Conservation (phyloP, 2,113 vertebrate genomes). For the Oxygymnocypris stewartii region DNA sequence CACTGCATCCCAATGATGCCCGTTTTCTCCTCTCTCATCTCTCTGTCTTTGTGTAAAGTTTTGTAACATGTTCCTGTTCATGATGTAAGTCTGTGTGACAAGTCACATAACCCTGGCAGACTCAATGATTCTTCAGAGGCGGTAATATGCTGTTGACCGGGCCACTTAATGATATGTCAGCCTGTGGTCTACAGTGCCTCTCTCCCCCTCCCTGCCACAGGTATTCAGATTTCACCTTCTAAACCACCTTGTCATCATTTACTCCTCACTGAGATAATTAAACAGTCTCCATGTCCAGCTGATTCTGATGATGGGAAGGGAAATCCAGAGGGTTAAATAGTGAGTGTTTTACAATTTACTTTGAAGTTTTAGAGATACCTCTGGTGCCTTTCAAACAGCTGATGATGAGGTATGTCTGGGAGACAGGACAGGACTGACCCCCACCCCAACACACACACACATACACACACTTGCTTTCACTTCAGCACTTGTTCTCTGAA, state of each 20-base stretch:
- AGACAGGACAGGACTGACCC: neutral
- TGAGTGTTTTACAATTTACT: neutral
- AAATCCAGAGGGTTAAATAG: conserved; percentile 8
- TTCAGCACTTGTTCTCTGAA: conserved; percentile 54
- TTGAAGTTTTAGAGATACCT: neutral
- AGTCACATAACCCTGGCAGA: conserved; percentile 10
- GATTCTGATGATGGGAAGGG: neutral
- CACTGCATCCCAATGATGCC: neutral
- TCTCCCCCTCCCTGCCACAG: conserved; percentile 10
- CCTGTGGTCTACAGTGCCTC: conserved; percentile 34
- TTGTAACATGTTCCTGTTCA: conserved; percentile 3
- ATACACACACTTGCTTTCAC: conserved; percentile 50
- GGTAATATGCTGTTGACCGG: conserved; percentile 20
- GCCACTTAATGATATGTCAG: conserved; percentile 30
- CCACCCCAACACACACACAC: neutral
- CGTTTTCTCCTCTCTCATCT: neutral
- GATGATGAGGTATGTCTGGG: neutral
- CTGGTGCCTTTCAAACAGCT: neutral
- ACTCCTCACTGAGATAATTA: conserved; percentile 13
- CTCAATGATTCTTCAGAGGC: conserved; percentile 6
- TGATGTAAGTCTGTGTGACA: conserved; percentile 33
- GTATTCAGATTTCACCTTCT: conserved; percentile 44
- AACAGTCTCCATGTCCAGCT: conserved; percentile 2
- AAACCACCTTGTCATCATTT: conserved; percentile 32
- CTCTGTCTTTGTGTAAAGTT: neutral